Conservation (phyloP, 2,888 invertebrate species). For the Pachliopta kotzebuea region DNA sequence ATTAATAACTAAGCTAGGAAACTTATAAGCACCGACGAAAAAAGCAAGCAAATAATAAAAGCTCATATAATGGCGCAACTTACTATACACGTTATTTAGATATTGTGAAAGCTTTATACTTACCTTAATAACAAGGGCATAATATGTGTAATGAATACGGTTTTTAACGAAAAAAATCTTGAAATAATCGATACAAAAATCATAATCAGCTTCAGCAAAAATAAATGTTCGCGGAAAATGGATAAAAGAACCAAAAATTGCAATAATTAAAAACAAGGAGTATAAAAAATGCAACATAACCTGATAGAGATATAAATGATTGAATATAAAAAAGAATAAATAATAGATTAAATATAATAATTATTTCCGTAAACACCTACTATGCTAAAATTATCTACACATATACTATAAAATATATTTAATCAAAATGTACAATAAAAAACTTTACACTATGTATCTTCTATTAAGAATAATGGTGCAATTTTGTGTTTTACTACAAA, state of each 20-base stretch:
- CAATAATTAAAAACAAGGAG: not conserved
- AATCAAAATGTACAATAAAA: not conserved
- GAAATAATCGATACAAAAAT: too few relatives aligned
- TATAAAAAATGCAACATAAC: not conserved
- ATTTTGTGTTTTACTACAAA: not conserved
- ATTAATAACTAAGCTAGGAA: not conserved
- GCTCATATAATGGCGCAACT: constrained; percentile 41
- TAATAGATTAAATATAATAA: not conserved
- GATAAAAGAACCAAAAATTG: not conserved
- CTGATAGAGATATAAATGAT: not conserved
- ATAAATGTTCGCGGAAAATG: not conserved
- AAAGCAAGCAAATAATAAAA: constrained; percentile 65
- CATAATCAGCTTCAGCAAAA: constrained; percentile 55
- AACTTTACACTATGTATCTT: not conserved
- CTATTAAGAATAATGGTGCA: not conserved
- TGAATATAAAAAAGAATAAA: not conserved
- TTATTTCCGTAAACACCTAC: not conserved
- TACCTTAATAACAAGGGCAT: not conserved
- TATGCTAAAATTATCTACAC: not conserved
- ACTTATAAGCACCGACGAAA: constrained; percentile 35
- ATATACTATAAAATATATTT: not conserved
- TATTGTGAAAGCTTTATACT: constrained; percentile 6
- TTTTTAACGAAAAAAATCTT: constrained; percentile 9
- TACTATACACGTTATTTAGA: constrained; percentile 8
- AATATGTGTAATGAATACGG: not conserved